phyloP scores from a whole-genome alignment of 2,888 invertebrate species.

The Brassicogethes aeneus region DNA sequence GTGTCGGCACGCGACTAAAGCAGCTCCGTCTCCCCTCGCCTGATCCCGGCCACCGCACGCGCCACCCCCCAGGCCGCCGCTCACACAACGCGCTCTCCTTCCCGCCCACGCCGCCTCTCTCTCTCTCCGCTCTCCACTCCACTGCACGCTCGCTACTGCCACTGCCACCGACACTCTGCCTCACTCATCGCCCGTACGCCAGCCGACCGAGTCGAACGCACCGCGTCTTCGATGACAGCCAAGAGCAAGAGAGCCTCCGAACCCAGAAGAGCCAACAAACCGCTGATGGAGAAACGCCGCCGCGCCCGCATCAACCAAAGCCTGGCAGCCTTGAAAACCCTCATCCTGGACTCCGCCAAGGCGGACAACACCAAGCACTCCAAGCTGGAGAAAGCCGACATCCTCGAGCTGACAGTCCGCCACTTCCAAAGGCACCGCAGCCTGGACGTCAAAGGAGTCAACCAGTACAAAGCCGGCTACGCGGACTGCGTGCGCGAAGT shows the following conservation, averaged over 20 bases:
- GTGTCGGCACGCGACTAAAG: slow-evolving; percentile 44
- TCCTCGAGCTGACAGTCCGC: slow-evolving; percentile 72
- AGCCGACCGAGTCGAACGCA: slow-evolving; percentile 8
- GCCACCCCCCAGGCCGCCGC: slow-evolving; percentile 27
- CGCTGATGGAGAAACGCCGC: slow-evolving; percentile 68
- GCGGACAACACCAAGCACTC: slow-evolving; percentile 64
- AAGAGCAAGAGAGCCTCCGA: slow-evolving; percentile 34
- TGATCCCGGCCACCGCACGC: slow-evolving; percentile 31
- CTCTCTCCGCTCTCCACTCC: slow-evolving; percentile 16
- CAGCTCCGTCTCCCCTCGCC: slow-evolving; percentile 28
- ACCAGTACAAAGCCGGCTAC: slow-evolving; percentile 59
- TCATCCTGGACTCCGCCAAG: slow-evolving; percentile 62
- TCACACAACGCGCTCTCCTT: slow-evolving; percentile 14
- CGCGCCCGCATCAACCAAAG: slow-evolving; percentile 68
- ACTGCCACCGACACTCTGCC: slow-evolving; percentile 16
- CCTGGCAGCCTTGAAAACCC: slow-evolving; percentile 60
- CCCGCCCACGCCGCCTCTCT: slow-evolving; percentile 15
- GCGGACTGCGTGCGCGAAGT: slow-evolving; percentile 59
- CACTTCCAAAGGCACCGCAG: slow-evolving; percentile 70
- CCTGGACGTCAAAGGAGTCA: slow-evolving; percentile 51
- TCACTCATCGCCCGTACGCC: slow-evolving; percentile 15
- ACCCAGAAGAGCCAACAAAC: slow-evolving; percentile 60
- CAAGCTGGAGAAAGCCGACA: slow-evolving; percentile 79
- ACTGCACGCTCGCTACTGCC: too few species aligned
- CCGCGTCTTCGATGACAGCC: slow-evolving; percentile 30